Conservation (phyloP, 2,113 vertebrate genomes). For the Nestor notabilis region DNA sequence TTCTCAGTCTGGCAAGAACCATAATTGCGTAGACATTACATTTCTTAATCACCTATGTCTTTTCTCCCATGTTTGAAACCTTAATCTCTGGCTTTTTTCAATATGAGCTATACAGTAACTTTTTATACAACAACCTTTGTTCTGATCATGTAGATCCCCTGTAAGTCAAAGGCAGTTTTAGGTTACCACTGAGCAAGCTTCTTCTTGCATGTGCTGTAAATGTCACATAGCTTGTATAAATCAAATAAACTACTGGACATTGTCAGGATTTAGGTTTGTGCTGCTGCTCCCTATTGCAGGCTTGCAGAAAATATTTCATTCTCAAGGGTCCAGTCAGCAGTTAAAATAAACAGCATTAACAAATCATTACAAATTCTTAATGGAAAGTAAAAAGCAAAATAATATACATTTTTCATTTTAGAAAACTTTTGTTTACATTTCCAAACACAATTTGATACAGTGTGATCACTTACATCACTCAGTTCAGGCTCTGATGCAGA, state of each 20-base stretch:
- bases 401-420: neutral
- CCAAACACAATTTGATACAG: neutral
- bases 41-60: neutral
- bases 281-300: neutral
- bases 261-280: neutral
- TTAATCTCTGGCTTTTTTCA: neutral
- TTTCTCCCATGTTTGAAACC: neutral
- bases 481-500: neutral
- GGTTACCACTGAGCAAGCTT: fast-evolving
- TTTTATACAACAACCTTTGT: neutral
- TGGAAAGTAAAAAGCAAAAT: constrained; percentile 14
- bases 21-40: neutral
- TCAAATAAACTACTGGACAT: neutral
- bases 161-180: neutral
- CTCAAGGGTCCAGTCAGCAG: neutral
- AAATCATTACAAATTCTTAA: neutral
- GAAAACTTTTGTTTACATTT: constrained; percentile 1
- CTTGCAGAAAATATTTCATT: neutral
- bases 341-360: constrained; percentile 29
- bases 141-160: neutral
- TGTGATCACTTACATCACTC: neutral
- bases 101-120: neutral
- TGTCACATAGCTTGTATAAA: neutral
- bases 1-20: neutral
- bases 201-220: neutral